Conservation (phyloP, 2,113 vertebrate genomes). For the Gallinago media region DNA sequence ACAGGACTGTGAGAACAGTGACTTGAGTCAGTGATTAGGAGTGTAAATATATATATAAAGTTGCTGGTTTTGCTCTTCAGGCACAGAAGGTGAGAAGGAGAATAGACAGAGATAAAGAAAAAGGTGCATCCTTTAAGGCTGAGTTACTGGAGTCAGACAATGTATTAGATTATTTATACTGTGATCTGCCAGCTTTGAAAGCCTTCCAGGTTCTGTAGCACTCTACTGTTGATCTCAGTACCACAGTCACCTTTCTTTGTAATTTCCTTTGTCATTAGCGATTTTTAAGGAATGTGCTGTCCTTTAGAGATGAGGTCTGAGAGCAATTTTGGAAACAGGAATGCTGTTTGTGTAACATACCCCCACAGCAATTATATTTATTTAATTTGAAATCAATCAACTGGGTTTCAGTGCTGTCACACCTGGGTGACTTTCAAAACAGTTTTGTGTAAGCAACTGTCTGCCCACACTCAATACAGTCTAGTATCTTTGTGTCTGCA, state of each 20-base stretch:
- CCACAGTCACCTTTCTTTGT: background rate
- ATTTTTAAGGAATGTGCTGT: background rate
- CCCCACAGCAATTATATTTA: background rate
- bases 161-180: background rate
- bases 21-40: background rate
- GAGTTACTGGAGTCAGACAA: background rate
- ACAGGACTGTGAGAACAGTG: background rate
- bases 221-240: background rate
- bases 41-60: background rate
- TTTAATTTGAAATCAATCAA: background rate
- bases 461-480: background rate
- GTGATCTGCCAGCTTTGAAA: background rate
- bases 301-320: background rate
- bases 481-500: background rate
- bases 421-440: background rate
- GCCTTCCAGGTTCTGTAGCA: background rate
- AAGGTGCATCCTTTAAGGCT: background rate
- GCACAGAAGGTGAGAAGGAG: background rate
- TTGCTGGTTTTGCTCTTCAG: background rate
- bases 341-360: background rate
- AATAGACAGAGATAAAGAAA: background rate
- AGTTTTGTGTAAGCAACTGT: background rate
- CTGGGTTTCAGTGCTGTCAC: background rate
- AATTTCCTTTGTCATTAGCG: background rate
- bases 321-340: background rate